These are phyloP conservation scores for Yasuhikotakia modesta DNA, from an alignment of 2,797 vertebrate species.

Conservation along the genomic window DNA sequence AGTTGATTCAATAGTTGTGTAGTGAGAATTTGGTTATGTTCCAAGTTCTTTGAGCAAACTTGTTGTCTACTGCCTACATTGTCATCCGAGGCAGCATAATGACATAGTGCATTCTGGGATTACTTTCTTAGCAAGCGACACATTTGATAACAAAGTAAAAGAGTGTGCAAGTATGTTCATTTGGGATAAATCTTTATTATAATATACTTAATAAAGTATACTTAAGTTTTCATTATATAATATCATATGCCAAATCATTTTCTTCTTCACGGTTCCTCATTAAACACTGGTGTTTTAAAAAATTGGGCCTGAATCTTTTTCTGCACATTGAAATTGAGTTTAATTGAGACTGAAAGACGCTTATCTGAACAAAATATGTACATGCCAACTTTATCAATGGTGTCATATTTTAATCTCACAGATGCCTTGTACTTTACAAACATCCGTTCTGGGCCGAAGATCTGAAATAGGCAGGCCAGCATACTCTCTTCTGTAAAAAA, in stretches of 20 bases:
- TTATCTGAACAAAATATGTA: slow-evolving; percentile 38
- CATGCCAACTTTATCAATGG: slow-evolving; percentile 50
- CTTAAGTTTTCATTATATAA: slow-evolving; percentile 15
- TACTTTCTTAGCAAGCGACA: background rate
- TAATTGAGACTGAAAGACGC: slow-evolving; percentile 44
- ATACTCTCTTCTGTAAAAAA: slow-evolving; percentile 24
- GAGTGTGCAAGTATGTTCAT: background rate
- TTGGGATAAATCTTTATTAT: background rate
- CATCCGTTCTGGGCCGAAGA: background rate
- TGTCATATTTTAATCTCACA: slow-evolving; percentile 42
- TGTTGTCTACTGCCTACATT: background rate
- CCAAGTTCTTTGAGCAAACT: background rate
- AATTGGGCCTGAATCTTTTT: slow-evolving; percentile 34
- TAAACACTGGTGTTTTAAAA: slow-evolving; percentile 11
- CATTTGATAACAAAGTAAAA: background rate
- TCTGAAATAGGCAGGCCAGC: background rate
- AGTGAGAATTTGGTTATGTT: background rate
- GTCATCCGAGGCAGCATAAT: background rate
- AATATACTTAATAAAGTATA: slow-evolving; percentile 17
- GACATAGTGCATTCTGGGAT: background rate
- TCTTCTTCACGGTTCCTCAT: background rate
- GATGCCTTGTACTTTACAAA: slow-evolving; percentile 53
- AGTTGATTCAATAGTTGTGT: background rate
- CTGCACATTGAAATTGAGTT: slow-evolving; percentile 17
- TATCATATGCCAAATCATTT: background rate